These are phyloP conservation scores for Alsophila aescularia DNA, from an alignment of 2,888 invertebrate genomes.

Conservation along the genomic window DNA sequence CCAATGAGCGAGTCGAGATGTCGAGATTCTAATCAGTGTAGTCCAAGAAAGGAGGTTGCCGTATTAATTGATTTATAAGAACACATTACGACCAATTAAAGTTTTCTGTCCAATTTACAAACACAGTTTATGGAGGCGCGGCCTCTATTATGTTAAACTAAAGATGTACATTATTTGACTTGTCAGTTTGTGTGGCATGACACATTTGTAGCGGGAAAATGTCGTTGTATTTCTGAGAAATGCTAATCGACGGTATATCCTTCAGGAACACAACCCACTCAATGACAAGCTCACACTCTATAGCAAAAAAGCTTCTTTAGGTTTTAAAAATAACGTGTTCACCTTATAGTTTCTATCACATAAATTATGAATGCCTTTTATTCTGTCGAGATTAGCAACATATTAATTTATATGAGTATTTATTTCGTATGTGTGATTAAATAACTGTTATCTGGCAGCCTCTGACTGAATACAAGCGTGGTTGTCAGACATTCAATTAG, in stretches of 20 bases:
- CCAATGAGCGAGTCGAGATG: conserved; percentile 49
- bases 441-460: conserved; percentile 9
- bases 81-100: conserved; percentile 72
- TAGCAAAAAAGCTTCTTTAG: neutral
- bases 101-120: conserved; percentile 60
- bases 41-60: conserved; percentile 59
- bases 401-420: neutral
- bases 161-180: conserved; percentile 47
- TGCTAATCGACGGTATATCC: conserved; percentile 5
- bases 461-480: conserved; percentile 16
- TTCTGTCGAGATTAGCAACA: neutral
- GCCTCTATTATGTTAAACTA: conserved; percentile 52
- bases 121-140: conserved; percentile 50
- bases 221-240: conserved; percentile 23
- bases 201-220: conserved; percentile 42
- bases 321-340: no score
- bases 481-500: conserved; percentile 29
- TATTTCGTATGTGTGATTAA: conserved; percentile 1
- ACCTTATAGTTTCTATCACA: neutral
- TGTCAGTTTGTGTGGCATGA: conserved; percentile 50
- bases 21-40: conserved; percentile 58
- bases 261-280: conserved; percentile 1
- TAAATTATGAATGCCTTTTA: neutral
- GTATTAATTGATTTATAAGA: conserved; percentile 73
- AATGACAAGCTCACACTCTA: neutral